These are phyloP conservation scores for Protobothrops mucrosquamatus DNA, from an alignment of 2,113 vertebrate species.

Conservation along the genomic window DNA sequence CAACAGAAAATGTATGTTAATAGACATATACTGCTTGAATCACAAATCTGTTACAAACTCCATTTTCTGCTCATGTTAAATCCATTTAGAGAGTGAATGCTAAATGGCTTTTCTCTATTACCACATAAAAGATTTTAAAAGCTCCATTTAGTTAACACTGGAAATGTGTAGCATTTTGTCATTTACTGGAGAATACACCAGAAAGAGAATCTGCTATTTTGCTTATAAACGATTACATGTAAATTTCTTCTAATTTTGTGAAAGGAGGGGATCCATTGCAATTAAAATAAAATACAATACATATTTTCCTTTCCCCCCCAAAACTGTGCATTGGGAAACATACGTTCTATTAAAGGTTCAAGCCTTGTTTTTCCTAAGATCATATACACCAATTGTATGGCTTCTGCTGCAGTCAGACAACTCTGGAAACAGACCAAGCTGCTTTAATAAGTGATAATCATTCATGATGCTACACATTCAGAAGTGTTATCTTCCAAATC, in stretches of 20 bases:
- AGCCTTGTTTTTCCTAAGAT: not conserved
- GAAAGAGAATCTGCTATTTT: not conserved
- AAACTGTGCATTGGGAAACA: not conserved
- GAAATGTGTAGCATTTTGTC: conserved; percentile 39
- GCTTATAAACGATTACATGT: not conserved
- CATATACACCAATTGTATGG: not conserved
- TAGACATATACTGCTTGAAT: no score
- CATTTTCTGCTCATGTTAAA: not conserved
- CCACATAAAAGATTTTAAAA: not conserved
- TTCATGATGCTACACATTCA: not conserved
- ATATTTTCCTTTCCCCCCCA: not conserved
- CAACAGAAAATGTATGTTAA: not conserved
- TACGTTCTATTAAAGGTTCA: not conserved
- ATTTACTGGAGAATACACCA: conserved; percentile 31
- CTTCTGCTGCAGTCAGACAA: not conserved
- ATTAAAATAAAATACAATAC: not conserved
- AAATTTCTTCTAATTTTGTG: not conserved
- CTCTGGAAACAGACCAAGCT: not conserved
- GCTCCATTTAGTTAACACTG: not conserved
- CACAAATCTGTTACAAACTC: not conserved
- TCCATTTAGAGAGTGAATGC: not conserved
- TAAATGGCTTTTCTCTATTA: not conserved
- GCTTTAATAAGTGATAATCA: not conserved
- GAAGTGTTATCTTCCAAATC: not conserved
- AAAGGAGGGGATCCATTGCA: not conserved